Conservation (phyloP, 2,797 vertebrate genomes). For the Cossypha dichroa region DNA sequence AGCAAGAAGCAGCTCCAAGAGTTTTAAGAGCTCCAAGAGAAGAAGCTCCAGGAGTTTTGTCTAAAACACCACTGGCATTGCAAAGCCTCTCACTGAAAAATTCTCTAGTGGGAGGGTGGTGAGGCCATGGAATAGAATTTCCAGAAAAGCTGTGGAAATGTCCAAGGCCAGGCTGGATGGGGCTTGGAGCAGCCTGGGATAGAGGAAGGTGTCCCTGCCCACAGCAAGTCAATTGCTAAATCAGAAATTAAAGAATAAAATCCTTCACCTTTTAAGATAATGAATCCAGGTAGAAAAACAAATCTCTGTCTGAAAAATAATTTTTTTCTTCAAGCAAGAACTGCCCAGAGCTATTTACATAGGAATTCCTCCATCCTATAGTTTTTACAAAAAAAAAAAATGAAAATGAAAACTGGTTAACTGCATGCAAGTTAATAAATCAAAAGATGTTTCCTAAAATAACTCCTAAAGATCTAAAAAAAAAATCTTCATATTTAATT, state of each 20-base stretch:
- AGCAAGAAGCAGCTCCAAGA: background rate
- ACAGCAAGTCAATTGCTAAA: background rate
- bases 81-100: background rate
- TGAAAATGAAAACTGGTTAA: background rate
- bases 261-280: background rate
- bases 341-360: accelerated
- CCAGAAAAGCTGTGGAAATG: background rate
- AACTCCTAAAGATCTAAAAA: background rate
- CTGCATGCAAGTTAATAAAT: background rate
- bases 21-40: background rate
- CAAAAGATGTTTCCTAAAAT: background rate
- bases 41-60: background rate
- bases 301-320: background rate
- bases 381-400: too few relatives aligned
- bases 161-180: accelerated
- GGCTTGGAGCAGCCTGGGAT: background rate
- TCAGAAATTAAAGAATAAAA: background rate
- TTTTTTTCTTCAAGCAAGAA: background rate
- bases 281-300: background rate
- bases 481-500: background rate
- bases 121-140: background rate
- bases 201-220: background rate
- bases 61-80: background rate
- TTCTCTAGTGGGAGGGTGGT: accelerated
- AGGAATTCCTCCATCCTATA: background rate